These are phyloP conservation scores for Genyomyrus donnyi DNA, from an alignment of 2,113 vertebrate genomes.

Conservation along the genomic window DNA sequence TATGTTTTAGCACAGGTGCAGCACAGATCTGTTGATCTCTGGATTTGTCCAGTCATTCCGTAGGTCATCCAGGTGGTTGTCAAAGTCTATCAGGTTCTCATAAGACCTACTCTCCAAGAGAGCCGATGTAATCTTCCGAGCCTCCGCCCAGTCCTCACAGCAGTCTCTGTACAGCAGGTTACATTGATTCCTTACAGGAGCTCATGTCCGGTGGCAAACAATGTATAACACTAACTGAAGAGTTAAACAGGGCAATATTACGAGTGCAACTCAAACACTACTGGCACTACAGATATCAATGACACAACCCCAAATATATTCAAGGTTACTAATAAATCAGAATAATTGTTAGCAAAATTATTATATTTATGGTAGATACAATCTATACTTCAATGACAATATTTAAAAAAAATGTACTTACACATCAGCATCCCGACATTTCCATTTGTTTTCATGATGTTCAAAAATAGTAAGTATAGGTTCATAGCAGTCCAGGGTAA, in stretches of 20 bases:
- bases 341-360: not conserved
- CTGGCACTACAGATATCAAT: not conserved
- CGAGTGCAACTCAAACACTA: not conserved
- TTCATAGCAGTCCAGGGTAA: slow-evolving; percentile 78
- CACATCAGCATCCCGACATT: slow-evolving; percentile 77
- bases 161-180: slow-evolving; percentile 65
- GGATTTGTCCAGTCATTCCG: slow-evolving; percentile 98
- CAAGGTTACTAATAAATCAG: not conserved
- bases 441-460: slow-evolving; percentile 92
- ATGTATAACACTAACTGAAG: not conserved
- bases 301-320: not conserved
- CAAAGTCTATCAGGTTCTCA: slow-evolving; percentile 87
- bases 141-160: slow-evolving; percentile 91
- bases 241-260: not conserved
- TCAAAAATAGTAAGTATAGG: slow-evolving; percentile 84
- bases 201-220: not conserved
- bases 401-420: slow-evolving; percentile 56
- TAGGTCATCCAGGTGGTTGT: slow-evolving; percentile 94
- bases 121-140: slow-evolving; percentile 79
- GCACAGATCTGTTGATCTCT: slow-evolving; percentile 89
- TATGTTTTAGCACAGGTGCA: slow-evolving; percentile 78
- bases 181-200: not conserved
- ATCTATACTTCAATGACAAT: not conserved
- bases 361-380: not conserved
- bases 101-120: slow-evolving; percentile 85